Conservation (phyloP, 1,140 invertebrate species). For the Heliconius hermathena region DNA sequence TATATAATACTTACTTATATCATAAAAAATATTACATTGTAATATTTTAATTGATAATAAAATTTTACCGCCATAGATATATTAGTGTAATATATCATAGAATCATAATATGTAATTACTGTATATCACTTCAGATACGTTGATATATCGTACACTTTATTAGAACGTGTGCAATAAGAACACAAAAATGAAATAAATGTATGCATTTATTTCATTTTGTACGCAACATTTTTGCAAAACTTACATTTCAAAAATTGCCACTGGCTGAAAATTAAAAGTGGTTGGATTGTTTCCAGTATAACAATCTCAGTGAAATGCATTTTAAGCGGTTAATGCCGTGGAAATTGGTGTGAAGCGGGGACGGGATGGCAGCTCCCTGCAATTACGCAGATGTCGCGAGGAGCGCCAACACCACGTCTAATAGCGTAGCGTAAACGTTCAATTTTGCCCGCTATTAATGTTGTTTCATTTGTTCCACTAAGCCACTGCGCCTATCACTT, state of each 20-base stretch:
- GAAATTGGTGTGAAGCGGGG: slow-evolving; percentile 68
- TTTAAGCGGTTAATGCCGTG: slow-evolving; percentile 70
- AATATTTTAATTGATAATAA: too few species aligned
- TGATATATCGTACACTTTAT: too few species aligned
- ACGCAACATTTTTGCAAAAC: slow-evolving; percentile 38
- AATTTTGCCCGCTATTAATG: slow-evolving; percentile 57
- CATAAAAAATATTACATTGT: too few species aligned
- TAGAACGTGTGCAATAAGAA: background rate
- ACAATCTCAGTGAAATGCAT: slow-evolving; percentile 70
- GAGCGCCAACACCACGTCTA: slow-evolving; percentile 47
- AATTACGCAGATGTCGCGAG: slow-evolving; percentile 71
- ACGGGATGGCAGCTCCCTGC: slow-evolving; percentile 62
- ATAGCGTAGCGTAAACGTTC: slow-evolving; percentile 59
- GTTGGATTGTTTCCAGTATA: slow-evolving; percentile 59
- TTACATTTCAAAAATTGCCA: slow-evolving; percentile 39
- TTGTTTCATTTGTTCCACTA: slow-evolving; percentile 45
- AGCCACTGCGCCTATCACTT: slow-evolving; percentile 25
- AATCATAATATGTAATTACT: background rate
- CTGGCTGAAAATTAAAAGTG: slow-evolving; percentile 55
- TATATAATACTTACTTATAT: too few species aligned
- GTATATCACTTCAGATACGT: too few species aligned
- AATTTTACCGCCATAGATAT: too few species aligned
- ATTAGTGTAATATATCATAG: too few species aligned
- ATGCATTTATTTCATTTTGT: background rate
- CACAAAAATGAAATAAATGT: too few species aligned